These are phyloP conservation scores for Artibeus jamaicensis DNA, from an alignment of 2,797 vertebrate genomes.

Conservation along the genomic window DNA sequence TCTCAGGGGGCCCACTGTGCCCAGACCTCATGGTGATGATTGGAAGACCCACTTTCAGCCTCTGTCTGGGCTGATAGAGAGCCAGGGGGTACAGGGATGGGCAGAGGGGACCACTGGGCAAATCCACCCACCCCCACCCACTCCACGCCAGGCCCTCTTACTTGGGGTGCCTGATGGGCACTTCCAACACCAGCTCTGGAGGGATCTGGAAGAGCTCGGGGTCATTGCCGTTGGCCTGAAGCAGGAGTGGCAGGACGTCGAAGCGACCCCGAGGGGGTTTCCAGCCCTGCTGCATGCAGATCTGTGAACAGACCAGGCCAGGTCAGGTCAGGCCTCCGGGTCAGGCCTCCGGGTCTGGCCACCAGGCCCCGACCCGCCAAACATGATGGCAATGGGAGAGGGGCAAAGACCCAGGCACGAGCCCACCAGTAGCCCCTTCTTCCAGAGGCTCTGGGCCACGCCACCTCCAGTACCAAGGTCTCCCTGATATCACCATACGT, in stretches of 20 bases:
- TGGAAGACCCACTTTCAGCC: neutral
- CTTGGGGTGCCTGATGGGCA: constrained; percentile 96
- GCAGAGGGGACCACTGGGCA: neutral
- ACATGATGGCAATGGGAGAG: fast-evolving
- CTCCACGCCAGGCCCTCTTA: constrained; percentile 81
- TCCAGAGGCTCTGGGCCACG: neutral
- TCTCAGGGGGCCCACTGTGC: too few species aligned
- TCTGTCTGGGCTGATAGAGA: neutral
- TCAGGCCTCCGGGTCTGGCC: fast-evolving
- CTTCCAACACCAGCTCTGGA: constrained; percentile 94
- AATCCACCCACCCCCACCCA: fast-evolving
- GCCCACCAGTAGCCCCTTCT: fast-evolving
- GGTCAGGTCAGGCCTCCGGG: neutral
- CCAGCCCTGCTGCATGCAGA: constrained; percentile 97
- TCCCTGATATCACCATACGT: neutral
- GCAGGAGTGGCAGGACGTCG: constrained; percentile 94
- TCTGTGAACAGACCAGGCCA: constrained; percentile 78
- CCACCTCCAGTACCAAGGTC: neutral
- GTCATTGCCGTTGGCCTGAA: constrained; percentile 96
- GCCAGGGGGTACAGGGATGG: fast-evolving
- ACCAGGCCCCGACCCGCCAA: fast-evolving
- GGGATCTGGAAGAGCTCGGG: constrained; percentile 97
- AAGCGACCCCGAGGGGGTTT: constrained; percentile 93
- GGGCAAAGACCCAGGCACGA: neutral
- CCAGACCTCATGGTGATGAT: neutral